A percentile compares a stretch with the other conserved stretches of the same genome.
phyloP scores from a whole-genome alignment of 2,797 vertebrate species.

The Novumbra hubbsi region DNA sequence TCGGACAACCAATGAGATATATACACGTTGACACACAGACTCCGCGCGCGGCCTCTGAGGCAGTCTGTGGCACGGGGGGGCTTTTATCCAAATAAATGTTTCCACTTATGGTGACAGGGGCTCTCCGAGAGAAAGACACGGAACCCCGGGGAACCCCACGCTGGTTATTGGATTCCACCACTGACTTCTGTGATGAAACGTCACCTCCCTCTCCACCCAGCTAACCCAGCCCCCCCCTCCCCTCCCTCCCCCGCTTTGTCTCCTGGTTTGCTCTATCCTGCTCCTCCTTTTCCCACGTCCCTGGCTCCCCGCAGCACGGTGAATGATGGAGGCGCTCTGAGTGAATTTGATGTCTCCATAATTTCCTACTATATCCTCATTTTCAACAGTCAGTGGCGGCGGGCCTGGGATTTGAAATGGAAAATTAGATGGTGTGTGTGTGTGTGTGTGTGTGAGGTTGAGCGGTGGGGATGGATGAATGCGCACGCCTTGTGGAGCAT shows the following conservation, averaged over 20 bases:
- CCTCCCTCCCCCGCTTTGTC: neutral
- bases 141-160: neutral
- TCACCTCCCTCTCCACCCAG: neutral
- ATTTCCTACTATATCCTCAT: conserved; percentile 38
- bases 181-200: conserved; percentile 30
- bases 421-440: conserved; percentile 9
- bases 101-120: conserved; percentile 18
- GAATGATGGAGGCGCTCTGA: conserved; percentile 35
- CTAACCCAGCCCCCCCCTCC: neutral
- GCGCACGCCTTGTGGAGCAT: too few species aligned
- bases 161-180: conserved; percentile 37
- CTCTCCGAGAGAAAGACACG: conserved; percentile 14
- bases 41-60: neutral
- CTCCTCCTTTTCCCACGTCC: neutral
- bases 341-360: conserved; percentile 40
- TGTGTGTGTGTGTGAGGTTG: too few species aligned
- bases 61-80: conserved; percentile 12
- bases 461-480: too few species aligned
- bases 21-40: neutral
- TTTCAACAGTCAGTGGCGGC: conserved; percentile 22
- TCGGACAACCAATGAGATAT: neutral
- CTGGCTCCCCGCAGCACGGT: conserved; percentile 14
- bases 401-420: conserved; percentile 6
- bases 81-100: conserved; percentile 36
- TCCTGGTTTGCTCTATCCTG: neutral